These are phyloP conservation scores for Poecilus cupreus DNA, from an alignment of 2,888 invertebrate species.

Conservation along the genomic window DNA sequence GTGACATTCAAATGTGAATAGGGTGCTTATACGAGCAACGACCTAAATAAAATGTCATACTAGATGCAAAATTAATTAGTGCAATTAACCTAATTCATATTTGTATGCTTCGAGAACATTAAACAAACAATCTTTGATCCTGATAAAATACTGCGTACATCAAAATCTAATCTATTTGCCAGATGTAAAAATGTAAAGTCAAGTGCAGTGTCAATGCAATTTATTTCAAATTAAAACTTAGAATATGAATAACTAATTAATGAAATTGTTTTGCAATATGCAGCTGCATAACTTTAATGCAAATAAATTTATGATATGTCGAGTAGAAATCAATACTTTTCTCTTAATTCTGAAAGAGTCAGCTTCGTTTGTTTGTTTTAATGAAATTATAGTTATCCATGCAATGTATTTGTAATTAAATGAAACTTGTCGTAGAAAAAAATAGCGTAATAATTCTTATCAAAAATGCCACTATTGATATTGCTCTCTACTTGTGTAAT, in stretches of 20 bases:
- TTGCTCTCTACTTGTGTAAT: too few species aligned
- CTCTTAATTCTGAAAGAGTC: too few species aligned
- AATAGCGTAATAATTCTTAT: too few species aligned
- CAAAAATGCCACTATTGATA: too few species aligned
- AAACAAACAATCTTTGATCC: not conserved
- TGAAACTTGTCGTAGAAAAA: too few species aligned
- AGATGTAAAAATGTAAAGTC: conserved; percentile 7
- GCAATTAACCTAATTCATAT: conserved; percentile 39
- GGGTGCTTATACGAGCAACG: conserved; percentile 5
- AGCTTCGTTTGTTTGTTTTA: too few species aligned
- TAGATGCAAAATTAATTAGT: conserved; percentile 40
- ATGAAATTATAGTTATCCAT: too few species aligned
- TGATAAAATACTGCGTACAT: not conserved
- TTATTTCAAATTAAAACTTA: not conserved
- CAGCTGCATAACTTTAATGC: conserved; percentile 55
- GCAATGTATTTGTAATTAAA: too few species aligned
- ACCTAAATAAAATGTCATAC: conserved; percentile 36
- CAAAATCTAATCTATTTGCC: not conserved
- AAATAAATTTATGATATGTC: not conserved
- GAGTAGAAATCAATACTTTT: too few species aligned
- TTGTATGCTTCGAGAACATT: not conserved
- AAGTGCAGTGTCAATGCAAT: conserved; percentile 35
- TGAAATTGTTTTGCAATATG: conserved; percentile 9
- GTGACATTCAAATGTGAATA: conserved; percentile 46
- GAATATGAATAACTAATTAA: not conserved